Conservation (phyloP, 2,113 vertebrate species). For the Regulus satrapa region DNA sequence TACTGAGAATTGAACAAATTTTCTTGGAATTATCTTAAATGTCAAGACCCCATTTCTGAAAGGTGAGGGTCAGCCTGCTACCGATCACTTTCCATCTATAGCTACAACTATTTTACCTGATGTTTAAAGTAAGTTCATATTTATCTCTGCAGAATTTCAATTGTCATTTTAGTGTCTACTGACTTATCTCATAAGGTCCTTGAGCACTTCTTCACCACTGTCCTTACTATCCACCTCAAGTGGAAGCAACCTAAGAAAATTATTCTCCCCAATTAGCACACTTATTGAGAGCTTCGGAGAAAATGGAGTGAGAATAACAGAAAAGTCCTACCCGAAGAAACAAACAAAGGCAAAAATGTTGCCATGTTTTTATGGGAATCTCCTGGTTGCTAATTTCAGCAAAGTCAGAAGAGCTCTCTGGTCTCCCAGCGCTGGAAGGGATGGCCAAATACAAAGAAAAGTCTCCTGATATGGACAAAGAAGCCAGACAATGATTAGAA, state of each 20-base stretch:
- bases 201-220: not conserved
- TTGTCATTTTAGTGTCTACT: not conserved
- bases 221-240: not conserved
- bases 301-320: not conserved
- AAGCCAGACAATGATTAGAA: fast-evolving
- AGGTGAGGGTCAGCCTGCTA: not conserved
- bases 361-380: not conserved
- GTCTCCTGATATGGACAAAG: not conserved
- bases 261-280: not conserved
- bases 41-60: not conserved
- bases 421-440: not conserved
- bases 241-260: not conserved
- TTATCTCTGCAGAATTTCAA: not conserved
- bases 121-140: not conserved
- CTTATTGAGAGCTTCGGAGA: not conserved
- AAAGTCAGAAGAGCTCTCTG: not conserved
- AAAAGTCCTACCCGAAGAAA: not conserved
- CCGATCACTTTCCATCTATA: not conserved
- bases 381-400: not conserved
- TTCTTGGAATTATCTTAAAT: not conserved
- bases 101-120: not conserved
- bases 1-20: not conserved
- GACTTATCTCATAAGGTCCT: not conserved
- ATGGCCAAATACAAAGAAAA: not conserved
- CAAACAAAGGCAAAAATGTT: not conserved